phyloP scores from a whole-genome alignment of 2,113 vertebrate species.

The Sylvietta virens region DNA sequence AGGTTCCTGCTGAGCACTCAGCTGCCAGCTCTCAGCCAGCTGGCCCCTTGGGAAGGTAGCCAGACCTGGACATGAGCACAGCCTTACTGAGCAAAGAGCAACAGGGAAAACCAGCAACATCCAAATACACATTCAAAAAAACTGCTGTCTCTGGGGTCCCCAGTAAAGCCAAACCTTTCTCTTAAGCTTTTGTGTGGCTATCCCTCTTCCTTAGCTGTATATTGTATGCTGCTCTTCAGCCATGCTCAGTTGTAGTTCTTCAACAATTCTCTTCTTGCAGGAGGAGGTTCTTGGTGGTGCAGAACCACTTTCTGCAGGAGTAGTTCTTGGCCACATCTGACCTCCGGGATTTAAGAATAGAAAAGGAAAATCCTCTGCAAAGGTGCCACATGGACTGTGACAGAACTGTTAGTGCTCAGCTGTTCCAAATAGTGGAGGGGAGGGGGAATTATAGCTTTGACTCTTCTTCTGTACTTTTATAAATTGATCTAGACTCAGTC shows the following conservation, averaged over 20 bases:
- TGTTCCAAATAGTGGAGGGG: not conserved
- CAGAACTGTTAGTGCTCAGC: not conserved
- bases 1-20: not conserved
- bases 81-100: not conserved
- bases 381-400: not conserved
- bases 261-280: not conserved
- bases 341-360: not conserved
- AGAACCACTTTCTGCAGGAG: no score
- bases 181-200: not conserved
- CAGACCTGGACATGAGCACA: not conserved
- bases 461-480: not conserved
- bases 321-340: not conserved
- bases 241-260: not conserved
- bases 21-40: not conserved
- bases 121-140: not conserved
- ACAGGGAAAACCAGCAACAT: not conserved
- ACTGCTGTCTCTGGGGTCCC: not conserved
- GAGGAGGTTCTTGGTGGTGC: not conserved
- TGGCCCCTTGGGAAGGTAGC: rapidly evolving
- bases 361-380: not conserved
- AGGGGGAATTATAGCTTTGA: not conserved
- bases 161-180: not conserved
- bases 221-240: not conserved
- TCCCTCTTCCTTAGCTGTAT: not conserved
- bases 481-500: not conserved